These are phyloP conservation scores for Borostomias antarcticus DNA, from an alignment of 2,797 vertebrate genomes.

Conservation along the genomic window DNA sequence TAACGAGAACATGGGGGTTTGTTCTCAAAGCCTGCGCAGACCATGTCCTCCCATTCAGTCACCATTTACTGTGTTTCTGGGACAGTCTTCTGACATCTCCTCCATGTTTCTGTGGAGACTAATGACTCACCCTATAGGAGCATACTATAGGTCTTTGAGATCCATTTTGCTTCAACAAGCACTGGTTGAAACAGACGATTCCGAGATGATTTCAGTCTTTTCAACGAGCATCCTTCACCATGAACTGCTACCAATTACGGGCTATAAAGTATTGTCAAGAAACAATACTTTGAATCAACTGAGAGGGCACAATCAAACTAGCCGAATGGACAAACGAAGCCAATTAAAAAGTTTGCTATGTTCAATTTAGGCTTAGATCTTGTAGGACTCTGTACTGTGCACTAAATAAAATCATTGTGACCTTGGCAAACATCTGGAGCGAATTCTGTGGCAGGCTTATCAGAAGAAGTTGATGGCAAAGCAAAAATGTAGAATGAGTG, in stretches of 20 bases:
- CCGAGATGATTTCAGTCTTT: conserved; percentile 13
- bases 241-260: too few relatives aligned
- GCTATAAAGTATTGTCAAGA: conserved; percentile 17
- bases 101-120: conserved; percentile 27
- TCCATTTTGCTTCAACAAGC: conserved; percentile 14
- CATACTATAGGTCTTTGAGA: conserved; percentile 19
- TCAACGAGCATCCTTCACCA: conserved; percentile 22
- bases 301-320: conserved; percentile 18
- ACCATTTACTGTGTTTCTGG: neutral
- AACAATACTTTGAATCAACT: conserved; percentile 16
- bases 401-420: conserved; percentile 26
- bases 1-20: neutral
- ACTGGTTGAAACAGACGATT: conserved; percentile 5
- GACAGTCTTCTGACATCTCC: neutral
- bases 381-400: neutral
- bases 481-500: conserved; percentile 10
- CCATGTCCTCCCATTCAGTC: neutral
- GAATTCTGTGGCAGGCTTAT: conserved; percentile 32
- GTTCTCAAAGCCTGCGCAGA: conserved; percentile 1
- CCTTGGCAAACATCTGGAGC: conserved; percentile 33
- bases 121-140: conserved; percentile 22
- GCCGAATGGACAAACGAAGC: conserved; percentile 45
- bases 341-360: conserved; percentile 43
- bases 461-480: conserved; percentile 28
- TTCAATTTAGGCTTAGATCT: conserved; percentile 25